Evolutionary conservation across 2,797 vertebrate genomes (phyloP), one percentile per base, ranked within the genome.

Genomic region (Trachops cirrhosus): DNA sequence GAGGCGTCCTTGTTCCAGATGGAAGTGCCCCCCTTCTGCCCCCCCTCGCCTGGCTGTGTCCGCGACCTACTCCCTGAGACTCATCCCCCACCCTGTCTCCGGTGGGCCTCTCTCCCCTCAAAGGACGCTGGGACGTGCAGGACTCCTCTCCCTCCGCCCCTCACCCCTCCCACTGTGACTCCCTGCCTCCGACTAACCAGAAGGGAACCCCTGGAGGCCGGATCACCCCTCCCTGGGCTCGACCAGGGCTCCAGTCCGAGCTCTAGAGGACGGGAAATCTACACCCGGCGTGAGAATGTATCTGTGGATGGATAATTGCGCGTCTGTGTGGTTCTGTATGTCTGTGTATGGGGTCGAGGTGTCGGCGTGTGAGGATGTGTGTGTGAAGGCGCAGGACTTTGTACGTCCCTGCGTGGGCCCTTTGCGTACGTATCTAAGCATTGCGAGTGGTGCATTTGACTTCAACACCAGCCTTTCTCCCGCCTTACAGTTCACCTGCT

Each of bases 41-140:
- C 24, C 24, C 70, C 50, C 52, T 82, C 4, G 10, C 3, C 26
- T 12, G 0, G 14, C 19, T 0, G 19, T 24, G 39, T 67, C 24
- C 0, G 5, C 22, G 80, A 21, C 9, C 34, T 12, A 9, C 21
- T 48, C 29, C 46, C 39, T 2, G 14, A n/a, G 48, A 15, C 29
- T 34, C 22, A 2, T 1, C n/a, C 3, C 37, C 32, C 4, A 16
- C n/a, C 18, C 41, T 21, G 24, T 32, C 41, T 62, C 18, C 5
- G 6, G 26, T 0, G 46, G 39, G 9, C 15, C 26, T n/a, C n/a
- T 22, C 26, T 24, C 21, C 11, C 34, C 54, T 16, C 44, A 1
- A 1, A 29, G 5, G 18, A n/a, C 2, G 0, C 11, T 0, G 19
- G 0, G 21, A 54, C 37, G 3, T 3, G 54, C 26, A 0, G 0